These are phyloP conservation scores for Thalpophila matura DNA, from an alignment of 2,888 invertebrate genomes.

Conservation along the genomic window DNA sequence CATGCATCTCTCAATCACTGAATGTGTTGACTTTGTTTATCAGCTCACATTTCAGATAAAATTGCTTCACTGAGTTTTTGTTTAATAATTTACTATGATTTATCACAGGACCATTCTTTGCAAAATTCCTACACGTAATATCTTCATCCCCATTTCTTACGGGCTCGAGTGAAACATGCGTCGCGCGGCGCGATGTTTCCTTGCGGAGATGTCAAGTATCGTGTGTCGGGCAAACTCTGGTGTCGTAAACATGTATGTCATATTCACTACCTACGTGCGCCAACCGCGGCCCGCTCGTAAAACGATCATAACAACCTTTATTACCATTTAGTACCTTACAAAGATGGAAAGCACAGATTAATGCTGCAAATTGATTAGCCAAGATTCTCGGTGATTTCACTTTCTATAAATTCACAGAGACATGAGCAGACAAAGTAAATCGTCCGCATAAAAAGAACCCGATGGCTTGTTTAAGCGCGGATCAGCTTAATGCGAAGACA, in stretches of 20 bases:
- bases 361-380: conserved; percentile 66
- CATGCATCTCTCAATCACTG: conserved; percentile 18
- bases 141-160: conserved; percentile 82
- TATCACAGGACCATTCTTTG: conserved; percentile 41
- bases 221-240: conserved; percentile 81
- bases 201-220: conserved; percentile 84
- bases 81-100: conserved; percentile 54
- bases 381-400: conserved; percentile 50
- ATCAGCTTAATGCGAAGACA: conserved; percentile 85
- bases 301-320: conserved; percentile 78
- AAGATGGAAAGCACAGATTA: conserved; percentile 65
- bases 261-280: conserved; percentile 81
- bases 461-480: conserved; percentile 75
- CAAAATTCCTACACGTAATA: conserved; percentile 84
- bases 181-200: conserved; percentile 78
- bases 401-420: conserved; percentile 60
- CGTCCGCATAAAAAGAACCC: conserved; percentile 72
- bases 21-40: conserved; percentile 27
- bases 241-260: conserved; percentile 87
- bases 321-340: conserved; percentile 68
- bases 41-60: conserved; percentile 37
- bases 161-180: conserved; percentile 80
- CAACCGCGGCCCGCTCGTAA: conserved; percentile 76
- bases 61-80: conserved; percentile 34
- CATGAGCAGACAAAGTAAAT: conserved; percentile 62